These are phyloP conservation scores for Noctua janthina DNA, from an alignment of 2,888 invertebrate genomes.

Conservation along the genomic window DNA sequence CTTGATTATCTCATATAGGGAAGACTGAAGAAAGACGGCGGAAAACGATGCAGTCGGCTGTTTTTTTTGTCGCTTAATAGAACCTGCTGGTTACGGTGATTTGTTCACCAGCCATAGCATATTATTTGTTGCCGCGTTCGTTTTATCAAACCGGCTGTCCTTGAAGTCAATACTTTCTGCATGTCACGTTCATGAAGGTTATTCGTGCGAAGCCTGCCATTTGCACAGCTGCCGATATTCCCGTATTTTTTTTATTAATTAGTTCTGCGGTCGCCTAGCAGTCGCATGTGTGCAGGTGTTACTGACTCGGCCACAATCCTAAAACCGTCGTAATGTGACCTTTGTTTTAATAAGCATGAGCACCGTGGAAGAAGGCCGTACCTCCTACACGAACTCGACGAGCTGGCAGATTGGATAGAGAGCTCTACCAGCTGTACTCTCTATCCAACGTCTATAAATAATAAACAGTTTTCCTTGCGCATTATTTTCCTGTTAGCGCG, in stretches of 20 bases:
- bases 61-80: background rate
- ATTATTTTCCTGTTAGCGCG: slow-evolving; percentile 25
- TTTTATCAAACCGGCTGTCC: background rate
- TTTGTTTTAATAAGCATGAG: slow-evolving; percentile 3
- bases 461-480: background rate
- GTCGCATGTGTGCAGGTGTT: slow-evolving; percentile 18
- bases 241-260: slow-evolving; percentile 3
- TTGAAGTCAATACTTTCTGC: slow-evolving; percentile 14
- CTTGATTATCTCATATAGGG: background rate
- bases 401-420: background rate
- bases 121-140: background rate
- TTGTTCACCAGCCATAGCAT: background rate
- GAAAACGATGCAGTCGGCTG: background rate
- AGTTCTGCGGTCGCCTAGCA: background rate
- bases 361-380: background rate
- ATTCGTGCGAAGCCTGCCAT: slow-evolving; percentile 14
- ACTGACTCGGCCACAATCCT: background rate
- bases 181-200: slow-evolving; percentile 16
- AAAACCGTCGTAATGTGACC: background rate
- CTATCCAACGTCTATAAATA: background rate
- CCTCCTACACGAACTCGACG: background rate
- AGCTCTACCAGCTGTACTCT: background rate
- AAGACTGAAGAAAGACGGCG: background rate
- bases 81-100: background rate
- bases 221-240: slow-evolving; percentile 29